Evolutionary conservation across 2,113 vertebrate genomes (phyloP).

Genomic region (Gallinago media): DNA sequence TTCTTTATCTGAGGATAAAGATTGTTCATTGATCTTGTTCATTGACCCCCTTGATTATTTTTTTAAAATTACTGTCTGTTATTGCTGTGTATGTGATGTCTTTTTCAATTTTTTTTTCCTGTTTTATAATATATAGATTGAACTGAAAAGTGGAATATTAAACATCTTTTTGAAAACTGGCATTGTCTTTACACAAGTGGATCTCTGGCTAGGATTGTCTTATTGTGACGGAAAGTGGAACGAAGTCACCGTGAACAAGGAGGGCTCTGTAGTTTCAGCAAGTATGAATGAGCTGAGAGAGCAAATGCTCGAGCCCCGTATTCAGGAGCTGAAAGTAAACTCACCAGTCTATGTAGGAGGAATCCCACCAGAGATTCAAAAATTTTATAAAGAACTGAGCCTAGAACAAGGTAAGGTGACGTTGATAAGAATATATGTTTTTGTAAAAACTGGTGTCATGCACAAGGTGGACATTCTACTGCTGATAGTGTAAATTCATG

Average conservation of each 20-base stretch:
- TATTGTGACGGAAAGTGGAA: slow-evolving; percentile 93
- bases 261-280: slow-evolving; percentile 71
- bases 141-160: slow-evolving; percentile 86
- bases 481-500: background rate
- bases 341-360: slow-evolving; percentile 88
- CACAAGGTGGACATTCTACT: background rate
- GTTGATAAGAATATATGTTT: background rate
- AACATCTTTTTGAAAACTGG: slow-evolving; percentile 79
- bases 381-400: slow-evolving; percentile 66
- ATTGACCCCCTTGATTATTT: background rate
- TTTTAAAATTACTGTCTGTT: slow-evolving; percentile 1
- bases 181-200: slow-evolving; percentile 73
- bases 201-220: slow-evolving; percentile 84
- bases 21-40: background rate
- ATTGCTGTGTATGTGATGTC: background rate
- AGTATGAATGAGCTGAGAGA: slow-evolving; percentile 80
- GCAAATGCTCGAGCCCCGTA: background rate
- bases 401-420: slow-evolving; percentile 82
- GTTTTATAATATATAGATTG: slow-evolving; percentile 75
- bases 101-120: slow-evolving; percentile 14
- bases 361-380: slow-evolving; percentile 77
- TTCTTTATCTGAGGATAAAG: background rate
- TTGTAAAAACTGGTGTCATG: background rate
- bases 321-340: slow-evolving; percentile 73
- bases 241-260: slow-evolving; percentile 78